Conservation (phyloP, 2,113 vertebrate species). For the Rhizomys pruinosus region DNA sequence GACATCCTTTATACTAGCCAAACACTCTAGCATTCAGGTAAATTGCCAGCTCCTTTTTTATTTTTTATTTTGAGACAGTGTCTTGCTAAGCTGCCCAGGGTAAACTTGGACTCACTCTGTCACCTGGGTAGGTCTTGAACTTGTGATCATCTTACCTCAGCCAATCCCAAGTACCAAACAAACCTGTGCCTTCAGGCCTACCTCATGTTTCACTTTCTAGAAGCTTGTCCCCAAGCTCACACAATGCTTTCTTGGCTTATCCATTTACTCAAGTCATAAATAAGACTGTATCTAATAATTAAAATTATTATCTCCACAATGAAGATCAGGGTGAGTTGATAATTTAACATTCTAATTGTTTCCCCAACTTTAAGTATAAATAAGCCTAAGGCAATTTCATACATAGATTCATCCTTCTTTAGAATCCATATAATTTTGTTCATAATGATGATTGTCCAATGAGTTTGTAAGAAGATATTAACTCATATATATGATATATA, state of each 20-base stretch:
- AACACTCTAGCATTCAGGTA: neutral
- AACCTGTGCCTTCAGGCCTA: neutral
- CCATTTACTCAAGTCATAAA: slow-evolving; percentile 4
- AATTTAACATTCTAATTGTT: slow-evolving; percentile 33
- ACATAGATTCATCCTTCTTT: neutral
- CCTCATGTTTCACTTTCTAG: neutral
- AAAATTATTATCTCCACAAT: slow-evolving; percentile 43
- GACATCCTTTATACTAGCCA: neutral
- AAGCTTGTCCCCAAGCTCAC: neutral
- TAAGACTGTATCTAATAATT: slow-evolving; percentile 15
- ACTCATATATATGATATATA: neutral
- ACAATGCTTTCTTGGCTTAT: slow-evolving; percentile 2
- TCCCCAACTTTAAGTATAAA: slow-evolving; percentile 42
- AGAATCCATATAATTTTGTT: neutral
- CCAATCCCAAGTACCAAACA: neutral
- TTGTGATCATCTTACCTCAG: neutral
- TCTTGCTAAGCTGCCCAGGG: neutral
- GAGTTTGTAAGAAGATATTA: neutral
- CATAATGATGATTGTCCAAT: neutral
- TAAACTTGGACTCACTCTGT: neutral
- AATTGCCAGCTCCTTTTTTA: neutral
- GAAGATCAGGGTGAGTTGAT: slow-evolving; percentile 38
- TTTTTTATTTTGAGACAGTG: neutral
- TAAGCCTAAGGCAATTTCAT: neutral
- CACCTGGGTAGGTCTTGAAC: neutral